A percentile compares a stretch with the other conserved stretches of the same genome.
Evolutionary conservation across 2,888 invertebrate species (phyloP).

Genomic region (Campoletis raptor): DNA sequence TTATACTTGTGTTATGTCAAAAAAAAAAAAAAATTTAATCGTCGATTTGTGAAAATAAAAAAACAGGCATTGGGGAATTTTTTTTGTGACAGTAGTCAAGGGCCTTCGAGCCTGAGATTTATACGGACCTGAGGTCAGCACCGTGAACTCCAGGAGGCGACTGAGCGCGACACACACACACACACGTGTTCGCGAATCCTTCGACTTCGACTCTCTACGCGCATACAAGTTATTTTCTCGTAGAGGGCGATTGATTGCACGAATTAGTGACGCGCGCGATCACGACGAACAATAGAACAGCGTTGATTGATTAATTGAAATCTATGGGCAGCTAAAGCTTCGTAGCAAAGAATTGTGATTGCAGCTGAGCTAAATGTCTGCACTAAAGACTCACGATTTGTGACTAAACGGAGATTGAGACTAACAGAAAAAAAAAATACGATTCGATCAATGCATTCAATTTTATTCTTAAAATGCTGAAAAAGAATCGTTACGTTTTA

Average conservation of each 20-base stretch:
- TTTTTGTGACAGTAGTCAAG: neutral
- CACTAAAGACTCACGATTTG: constrained; percentile 9
- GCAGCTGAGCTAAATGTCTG: neutral
- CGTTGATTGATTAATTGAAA: constrained; percentile 68
- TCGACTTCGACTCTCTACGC: neutral
- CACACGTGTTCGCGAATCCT: neutral
- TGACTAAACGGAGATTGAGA: neutral
- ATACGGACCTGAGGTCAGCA: constrained; percentile 55
- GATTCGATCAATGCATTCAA: neutral
- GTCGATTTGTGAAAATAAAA: neutral
- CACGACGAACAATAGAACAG: constrained; percentile 60
- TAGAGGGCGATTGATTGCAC: constrained; percentile 62
- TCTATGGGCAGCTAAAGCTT: constrained; percentile 53
- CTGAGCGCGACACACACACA: constrained; percentile 9
- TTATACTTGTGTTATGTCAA: neutral
- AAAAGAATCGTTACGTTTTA: neutral
- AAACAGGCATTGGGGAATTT: neutral
- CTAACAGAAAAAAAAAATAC: neutral
- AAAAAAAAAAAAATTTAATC: no score
- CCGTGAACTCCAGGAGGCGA: constrained; percentile 48
- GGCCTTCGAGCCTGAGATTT: constrained; percentile 29
- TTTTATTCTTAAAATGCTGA: neutral
- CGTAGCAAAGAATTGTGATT: constrained; percentile 9
- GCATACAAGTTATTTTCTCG: constrained; percentile 17
- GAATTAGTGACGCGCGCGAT: constrained; percentile 65